Conservation (phyloP, 2,113 vertebrate species). For the Chionomys nivalis region DNA sequence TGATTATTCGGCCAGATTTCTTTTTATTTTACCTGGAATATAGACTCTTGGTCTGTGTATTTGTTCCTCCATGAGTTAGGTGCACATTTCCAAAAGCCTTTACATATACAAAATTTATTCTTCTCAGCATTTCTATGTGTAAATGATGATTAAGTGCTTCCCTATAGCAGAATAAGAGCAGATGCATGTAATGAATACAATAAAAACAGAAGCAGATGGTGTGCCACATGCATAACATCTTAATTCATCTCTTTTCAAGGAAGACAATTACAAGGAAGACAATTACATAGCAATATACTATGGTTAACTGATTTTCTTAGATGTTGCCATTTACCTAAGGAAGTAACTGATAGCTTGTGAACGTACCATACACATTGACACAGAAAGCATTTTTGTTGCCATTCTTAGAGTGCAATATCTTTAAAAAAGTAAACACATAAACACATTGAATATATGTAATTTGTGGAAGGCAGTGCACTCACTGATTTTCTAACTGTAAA, state of each 20-base stretch:
- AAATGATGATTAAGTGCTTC: constrained; percentile 85
- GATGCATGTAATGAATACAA: constrained; percentile 83
- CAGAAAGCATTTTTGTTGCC: background rate
- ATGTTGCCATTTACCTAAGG: constrained; percentile 67
- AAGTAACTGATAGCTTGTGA: background rate
- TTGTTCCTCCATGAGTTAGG: constrained; percentile 71
- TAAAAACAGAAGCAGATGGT: constrained; percentile 86
- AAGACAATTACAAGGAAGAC: constrained; percentile 75
- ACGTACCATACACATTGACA: background rate
- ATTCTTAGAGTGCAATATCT: background rate
- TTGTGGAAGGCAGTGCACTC: background rate
- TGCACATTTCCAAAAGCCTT: constrained; percentile 74
- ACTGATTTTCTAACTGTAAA: background rate
- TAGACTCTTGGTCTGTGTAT: constrained; percentile 25
- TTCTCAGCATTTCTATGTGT: constrained; percentile 80
- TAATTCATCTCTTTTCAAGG: constrained; percentile 85
- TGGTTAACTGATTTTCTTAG: constrained; percentile 76
- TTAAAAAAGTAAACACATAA: background rate
- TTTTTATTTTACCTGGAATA: background rate
- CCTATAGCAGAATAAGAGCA: constrained; percentile 85
- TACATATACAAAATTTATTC: constrained; percentile 77
- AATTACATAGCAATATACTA: constrained; percentile 76
- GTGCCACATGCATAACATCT: constrained; percentile 82
- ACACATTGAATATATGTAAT: background rate
- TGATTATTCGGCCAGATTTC: background rate